These are phyloP conservation scores for Drosophila kuntzei DNA, from an alignment of 2,888 invertebrate species.

Conservation along the genomic window DNA sequence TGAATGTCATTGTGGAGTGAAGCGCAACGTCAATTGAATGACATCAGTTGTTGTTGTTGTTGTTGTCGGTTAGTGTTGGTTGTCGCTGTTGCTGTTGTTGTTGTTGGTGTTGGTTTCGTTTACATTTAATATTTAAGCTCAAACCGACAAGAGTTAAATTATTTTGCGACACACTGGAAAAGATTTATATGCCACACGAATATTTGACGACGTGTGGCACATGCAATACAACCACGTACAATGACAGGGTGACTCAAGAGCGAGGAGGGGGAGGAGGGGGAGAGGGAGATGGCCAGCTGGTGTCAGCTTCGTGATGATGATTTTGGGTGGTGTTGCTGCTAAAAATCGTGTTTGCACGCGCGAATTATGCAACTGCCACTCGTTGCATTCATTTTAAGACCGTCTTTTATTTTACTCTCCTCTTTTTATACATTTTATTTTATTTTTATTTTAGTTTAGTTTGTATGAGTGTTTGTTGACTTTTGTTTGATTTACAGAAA, in stretches of 20 bases:
- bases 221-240: constrained; percentile 39
- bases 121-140: constrained; percentile 56
- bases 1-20: constrained; percentile 46
- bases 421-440: no score
- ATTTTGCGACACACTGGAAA: constrained; percentile 47
- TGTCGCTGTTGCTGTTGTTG: constrained; percentile 21
- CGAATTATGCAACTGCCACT: constrained; percentile 72
- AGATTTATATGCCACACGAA: constrained; percentile 77
- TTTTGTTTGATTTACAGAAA: constrained; percentile 46
- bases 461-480: constrained; percentile 37
- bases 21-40: constrained; percentile 52
- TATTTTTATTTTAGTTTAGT: constrained; percentile 12
- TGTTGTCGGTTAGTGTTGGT: constrained; percentile 5
- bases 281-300: constrained; percentile 10
- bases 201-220: constrained; percentile 59
- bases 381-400: constrained; percentile 51
- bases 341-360: constrained; percentile 74
- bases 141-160: constrained; percentile 51
- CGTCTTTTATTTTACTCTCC: constrained; percentile 18
- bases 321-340: constrained; percentile 38
- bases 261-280: no score
- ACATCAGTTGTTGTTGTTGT: constrained; percentile 36
- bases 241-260: background rate
- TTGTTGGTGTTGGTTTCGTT: constrained; percentile 22
- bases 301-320: constrained; percentile 48